These are phyloP conservation scores for Paraescarpia echinospica DNA, from an alignment of 1,140 invertebrate genomes.

Conservation along the genomic window DNA sequence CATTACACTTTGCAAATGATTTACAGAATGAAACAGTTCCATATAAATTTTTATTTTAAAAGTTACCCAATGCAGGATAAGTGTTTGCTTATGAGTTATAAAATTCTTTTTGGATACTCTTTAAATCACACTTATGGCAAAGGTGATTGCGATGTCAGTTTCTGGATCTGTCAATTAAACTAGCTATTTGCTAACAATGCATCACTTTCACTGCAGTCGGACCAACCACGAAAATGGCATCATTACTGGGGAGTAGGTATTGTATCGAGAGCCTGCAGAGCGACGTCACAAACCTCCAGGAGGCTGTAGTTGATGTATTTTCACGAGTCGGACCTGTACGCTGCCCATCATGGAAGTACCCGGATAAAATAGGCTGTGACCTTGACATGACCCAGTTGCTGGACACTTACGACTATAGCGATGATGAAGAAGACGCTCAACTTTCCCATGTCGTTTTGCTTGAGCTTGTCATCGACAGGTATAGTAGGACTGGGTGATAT, in stretches of 20 bases:
- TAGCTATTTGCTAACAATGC: no score
- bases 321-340: slow-evolving; percentile 48
- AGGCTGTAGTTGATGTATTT: slow-evolving; percentile 44
- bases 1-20: no score
- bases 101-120: no score
- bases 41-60: no score
- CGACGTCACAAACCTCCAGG: slow-evolving; percentile 53
- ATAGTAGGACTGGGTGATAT: background rate
- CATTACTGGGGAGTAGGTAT: slow-evolving; percentile 46
- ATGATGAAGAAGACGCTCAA: slow-evolving; percentile 51
- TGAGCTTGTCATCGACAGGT: slow-evolving; percentile 58
- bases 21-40: no score
- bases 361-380: slow-evolving; percentile 50
- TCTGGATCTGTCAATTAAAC: no score
- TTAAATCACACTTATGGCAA: no score
- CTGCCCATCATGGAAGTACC: slow-evolving; percentile 55
- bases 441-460: slow-evolving; percentile 55
- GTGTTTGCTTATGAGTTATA: no score
- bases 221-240: slow-evolving; percentile 42
- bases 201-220: background rate
- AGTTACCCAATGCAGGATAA: no score
- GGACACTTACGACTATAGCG: slow-evolving; percentile 44
- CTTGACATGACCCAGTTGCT: slow-evolving; percentile 52
- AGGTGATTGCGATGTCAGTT: no score
- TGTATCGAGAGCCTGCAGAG: slow-evolving; percentile 52